phyloP scores from a whole-genome alignment of 2,797 vertebrate species.

The Siniperca scherzeri region DNA sequence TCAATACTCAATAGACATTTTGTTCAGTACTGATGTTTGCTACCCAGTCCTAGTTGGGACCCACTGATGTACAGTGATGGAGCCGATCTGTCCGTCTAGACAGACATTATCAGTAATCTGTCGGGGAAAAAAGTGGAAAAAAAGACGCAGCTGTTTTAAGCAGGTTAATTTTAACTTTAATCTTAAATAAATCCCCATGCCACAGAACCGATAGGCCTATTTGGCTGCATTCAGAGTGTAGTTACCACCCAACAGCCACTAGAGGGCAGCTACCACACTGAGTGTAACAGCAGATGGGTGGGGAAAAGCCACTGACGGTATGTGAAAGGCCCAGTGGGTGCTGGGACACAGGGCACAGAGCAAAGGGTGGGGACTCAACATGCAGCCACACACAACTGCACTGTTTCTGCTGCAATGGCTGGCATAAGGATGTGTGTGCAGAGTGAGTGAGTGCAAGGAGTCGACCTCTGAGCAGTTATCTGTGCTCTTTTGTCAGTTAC shows the following conservation, averaged over 20 bases:
- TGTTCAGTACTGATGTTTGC: not conserved
- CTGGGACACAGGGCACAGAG: constrained; percentile 24
- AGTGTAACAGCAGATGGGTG: constrained; percentile 14
- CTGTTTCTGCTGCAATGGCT: not conserved
- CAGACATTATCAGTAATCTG: constrained; percentile 59
- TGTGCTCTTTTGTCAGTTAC: constrained; percentile 17
- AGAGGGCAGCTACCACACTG: constrained; percentile 77
- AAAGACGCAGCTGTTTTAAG: constrained; percentile 58
- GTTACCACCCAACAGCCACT: constrained; percentile 56
- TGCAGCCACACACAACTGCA: not conserved
- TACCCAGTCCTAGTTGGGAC: not conserved
- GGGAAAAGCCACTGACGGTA: not conserved
- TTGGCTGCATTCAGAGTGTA: constrained; percentile 23
- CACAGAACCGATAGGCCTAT: constrained; percentile 17
- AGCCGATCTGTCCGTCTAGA: constrained; percentile 56
- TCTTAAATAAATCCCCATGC: constrained; percentile 73
- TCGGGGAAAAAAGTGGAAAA: constrained; percentile 48
- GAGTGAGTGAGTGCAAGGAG: not conserved
- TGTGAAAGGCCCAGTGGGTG: constrained; percentile 4
- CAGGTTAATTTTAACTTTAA: constrained; percentile 82
- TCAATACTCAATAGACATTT: not conserved
- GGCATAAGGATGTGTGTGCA: not conserved
- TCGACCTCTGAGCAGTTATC: constrained; percentile 18
- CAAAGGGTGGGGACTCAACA: constrained; percentile 23
- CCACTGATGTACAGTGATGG: not conserved